phyloP scores from a whole-genome alignment of 2,797 vertebrate species.

The Sebastes matsubarae region DNA sequence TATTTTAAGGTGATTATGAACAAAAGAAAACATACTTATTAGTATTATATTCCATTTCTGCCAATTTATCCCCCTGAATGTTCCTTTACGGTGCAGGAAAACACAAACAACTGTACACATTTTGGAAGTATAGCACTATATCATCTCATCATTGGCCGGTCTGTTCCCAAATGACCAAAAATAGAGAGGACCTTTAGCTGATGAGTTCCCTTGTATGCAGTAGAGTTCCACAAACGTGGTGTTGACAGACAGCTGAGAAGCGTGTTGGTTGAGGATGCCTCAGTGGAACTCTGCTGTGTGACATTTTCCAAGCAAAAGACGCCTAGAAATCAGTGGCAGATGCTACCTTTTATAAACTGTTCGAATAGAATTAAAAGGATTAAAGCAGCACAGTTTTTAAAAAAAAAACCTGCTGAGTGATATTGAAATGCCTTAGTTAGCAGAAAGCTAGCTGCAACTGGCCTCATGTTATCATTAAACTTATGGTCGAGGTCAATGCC shows the following conservation, averaged over 20 bases:
- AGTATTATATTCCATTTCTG: no score
- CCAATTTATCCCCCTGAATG: no score
- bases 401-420: neutral
- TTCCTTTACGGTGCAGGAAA: neutral
- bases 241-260: constrained; percentile 65
- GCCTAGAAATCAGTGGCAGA: neutral
- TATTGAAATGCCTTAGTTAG: neutral
- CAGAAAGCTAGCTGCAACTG: neutral
- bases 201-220: constrained; percentile 30
- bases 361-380: neutral
- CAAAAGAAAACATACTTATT: no score
- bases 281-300: neutral
- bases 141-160: constrained; percentile 9
- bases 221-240: constrained; percentile 38
- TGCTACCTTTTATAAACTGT: neutral
- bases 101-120: neutral
- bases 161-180: constrained; percentile 55
- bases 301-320: constrained; percentile 21
- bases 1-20: no score
- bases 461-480: neutral
- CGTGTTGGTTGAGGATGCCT: constrained; percentile 45
- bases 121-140: constrained; percentile 26
- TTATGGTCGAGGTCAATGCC: neutral
- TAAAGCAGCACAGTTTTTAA: neutral
- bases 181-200: constrained; percentile 65